phyloP scores from a whole-genome alignment of 2,888 invertebrate species.

The Phalera bucephala region DNA sequence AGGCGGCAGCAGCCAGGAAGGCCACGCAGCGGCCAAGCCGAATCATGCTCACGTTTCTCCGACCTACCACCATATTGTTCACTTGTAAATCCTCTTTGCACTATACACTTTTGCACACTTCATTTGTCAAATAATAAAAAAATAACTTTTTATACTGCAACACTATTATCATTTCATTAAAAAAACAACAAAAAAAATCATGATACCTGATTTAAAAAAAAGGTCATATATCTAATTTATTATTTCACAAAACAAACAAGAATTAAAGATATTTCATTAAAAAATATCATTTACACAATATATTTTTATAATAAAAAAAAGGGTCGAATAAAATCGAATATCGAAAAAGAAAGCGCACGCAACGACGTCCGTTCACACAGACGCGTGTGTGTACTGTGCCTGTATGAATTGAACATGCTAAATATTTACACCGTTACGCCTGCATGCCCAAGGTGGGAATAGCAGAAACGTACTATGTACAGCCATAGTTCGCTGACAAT shows the following conservation, averaged over 20 bases:
- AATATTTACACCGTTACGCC: too few relatives aligned
- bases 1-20: constrained; percentile 84
- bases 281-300: too few relatives aligned
- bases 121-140: constrained; percentile 12
- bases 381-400: too few relatives aligned
- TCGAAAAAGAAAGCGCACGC: constrained; percentile 1
- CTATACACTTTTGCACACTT: constrained; percentile 18
- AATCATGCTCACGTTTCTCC: constrained; percentile 74
- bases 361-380: background rate
- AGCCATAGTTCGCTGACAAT: too few relatives aligned
- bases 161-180: background rate
- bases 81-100: constrained; percentile 13
- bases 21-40: constrained; percentile 82
- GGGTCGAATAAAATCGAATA: background rate
- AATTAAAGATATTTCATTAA: too few relatives aligned
- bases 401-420: too few relatives aligned
- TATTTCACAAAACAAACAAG: background rate
- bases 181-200: too few relatives aligned
- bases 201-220: too few relatives aligned
- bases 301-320: background rate
- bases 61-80: constrained; percentile 47
- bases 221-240: too few relatives aligned
- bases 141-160: background rate
- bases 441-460: too few relatives aligned
- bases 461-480: too few relatives aligned